Evolutionary conservation across 2,113 vertebrate species (phyloP).

Genomic region (Entomyzon cyanotis): DNA sequence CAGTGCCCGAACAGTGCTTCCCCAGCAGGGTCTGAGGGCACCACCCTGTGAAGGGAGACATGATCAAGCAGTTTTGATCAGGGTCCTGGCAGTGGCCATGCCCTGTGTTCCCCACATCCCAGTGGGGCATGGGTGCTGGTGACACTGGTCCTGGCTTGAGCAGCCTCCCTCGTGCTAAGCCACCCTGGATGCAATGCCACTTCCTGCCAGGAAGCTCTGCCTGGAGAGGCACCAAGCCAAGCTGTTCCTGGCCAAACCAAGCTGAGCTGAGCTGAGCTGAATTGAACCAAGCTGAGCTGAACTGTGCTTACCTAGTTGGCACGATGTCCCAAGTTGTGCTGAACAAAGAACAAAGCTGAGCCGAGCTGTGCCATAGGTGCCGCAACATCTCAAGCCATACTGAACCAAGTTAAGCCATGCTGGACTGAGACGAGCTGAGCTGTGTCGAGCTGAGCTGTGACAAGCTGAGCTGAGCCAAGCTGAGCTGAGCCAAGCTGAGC

Average conservation of each 20-base stretch:
- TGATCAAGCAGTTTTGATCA: accelerated
- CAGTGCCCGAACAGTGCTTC: accelerated
- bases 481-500: background rate
- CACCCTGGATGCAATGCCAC: background rate
- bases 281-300: background rate
- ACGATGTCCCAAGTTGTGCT: background rate
- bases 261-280: accelerated
- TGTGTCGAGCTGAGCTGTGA: background rate
- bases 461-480: background rate
- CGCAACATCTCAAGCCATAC: background rate
- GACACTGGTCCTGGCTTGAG: background rate
- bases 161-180: background rate
- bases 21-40: background rate
- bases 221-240: accelerated
- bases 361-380: background rate
- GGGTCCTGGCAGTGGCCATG: background rate
- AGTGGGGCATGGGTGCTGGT: accelerated
- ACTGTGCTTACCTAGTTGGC: background rate
- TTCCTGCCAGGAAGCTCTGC: background rate
- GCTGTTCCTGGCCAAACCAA: accelerated
- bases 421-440: background rate
- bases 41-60: background rate
- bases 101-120: background rate
- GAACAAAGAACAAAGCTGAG: too few species aligned
- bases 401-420: too few species aligned